Evolutionary conservation across 2,113 vertebrate species (phyloP).

Genomic region (Nymphicus hollandicus): DNA sequence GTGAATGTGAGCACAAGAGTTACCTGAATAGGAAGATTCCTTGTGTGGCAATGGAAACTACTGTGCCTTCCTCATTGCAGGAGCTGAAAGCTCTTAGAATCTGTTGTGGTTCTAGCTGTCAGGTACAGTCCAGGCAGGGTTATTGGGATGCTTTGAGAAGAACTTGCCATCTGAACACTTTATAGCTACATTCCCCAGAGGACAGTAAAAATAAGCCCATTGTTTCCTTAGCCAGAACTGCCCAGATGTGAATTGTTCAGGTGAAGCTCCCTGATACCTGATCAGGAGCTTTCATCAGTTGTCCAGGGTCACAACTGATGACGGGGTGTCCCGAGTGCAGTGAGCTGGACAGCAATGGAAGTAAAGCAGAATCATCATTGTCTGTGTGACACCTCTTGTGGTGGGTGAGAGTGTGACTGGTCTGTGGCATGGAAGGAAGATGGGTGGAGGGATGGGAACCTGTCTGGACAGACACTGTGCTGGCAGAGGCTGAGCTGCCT

Average conservation of each 20-base stretch:
- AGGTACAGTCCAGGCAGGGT: neutral
- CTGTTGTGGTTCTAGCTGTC: neutral
- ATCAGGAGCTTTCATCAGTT: neutral
- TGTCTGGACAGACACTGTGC: neutral
- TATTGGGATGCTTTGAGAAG: neutral
- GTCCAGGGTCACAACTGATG: neutral
- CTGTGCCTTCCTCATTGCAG: neutral
- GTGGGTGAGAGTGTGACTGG: neutral
- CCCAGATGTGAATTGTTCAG: neutral
- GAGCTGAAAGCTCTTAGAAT: neutral
- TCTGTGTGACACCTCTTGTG: neutral
- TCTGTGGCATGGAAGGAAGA: neutral
- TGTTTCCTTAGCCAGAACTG: neutral
- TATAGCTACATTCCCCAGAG: neutral
- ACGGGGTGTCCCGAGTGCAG: neutral
- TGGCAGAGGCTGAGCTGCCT: neutral
- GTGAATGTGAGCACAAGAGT: neutral
- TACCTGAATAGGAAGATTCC: neutral
- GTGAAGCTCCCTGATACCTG: neutral
- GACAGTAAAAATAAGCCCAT: neutral
- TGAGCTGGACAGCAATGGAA: neutral
- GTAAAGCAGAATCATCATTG: neutral
- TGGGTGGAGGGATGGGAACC: constrained; percentile 11
- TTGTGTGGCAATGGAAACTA: neutral
- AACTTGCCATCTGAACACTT: neutral